Conservation (phyloP, 1,140 invertebrate genomes). For the Idris sp. region DNA sequence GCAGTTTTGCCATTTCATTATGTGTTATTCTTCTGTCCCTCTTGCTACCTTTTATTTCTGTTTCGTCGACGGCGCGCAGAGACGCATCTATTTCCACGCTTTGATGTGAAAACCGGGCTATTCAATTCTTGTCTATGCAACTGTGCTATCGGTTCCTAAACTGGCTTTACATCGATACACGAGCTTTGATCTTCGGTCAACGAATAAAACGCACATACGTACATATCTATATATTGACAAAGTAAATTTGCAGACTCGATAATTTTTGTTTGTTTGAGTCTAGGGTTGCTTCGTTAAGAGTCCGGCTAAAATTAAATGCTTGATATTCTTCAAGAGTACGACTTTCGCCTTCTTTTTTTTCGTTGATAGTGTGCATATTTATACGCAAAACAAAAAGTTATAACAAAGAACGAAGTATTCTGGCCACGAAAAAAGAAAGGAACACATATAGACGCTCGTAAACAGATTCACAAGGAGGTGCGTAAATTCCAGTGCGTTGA, state of each 20-base stretch:
- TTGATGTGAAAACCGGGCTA: constrained; percentile 67
- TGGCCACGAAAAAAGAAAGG: constrained; percentile 38
- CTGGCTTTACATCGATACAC: constrained; percentile 63
- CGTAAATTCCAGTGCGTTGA: constrained; percentile 56
- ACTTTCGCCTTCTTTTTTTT: constrained; percentile 3
- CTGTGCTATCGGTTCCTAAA: constrained; percentile 44
- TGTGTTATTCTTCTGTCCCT: constrained; percentile 51
- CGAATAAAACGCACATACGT: constrained; percentile 32
- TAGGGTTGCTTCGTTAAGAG: constrained; percentile 15
- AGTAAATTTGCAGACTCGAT: constrained; percentile 49
- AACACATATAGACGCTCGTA: constrained; percentile 55
- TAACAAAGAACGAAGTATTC: constrained; percentile 41
- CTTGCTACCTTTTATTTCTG: constrained; percentile 60
- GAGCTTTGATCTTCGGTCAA: constrained; percentile 64
- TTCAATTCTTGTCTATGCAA: constrained; percentile 60
- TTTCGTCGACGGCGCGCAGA: constrained; percentile 35
- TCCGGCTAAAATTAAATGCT: constrained; percentile 10
- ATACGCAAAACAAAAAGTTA: constrained; percentile 26
- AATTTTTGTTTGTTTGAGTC: constrained; percentile 50
- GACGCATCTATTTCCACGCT: constrained; percentile 59
- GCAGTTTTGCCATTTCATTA: constrained; percentile 63
- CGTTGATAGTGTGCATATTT: constrained; percentile 12
- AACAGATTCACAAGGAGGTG: constrained; percentile 60
- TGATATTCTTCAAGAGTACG: background rate
- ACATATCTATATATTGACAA: constrained; percentile 58